Percentiles rank a stretch among this genome's conserved stretches.
phyloP scores from a whole-genome alignment of 1,140 invertebrate genomes.

The Sminthurides bifidus region DNA sequence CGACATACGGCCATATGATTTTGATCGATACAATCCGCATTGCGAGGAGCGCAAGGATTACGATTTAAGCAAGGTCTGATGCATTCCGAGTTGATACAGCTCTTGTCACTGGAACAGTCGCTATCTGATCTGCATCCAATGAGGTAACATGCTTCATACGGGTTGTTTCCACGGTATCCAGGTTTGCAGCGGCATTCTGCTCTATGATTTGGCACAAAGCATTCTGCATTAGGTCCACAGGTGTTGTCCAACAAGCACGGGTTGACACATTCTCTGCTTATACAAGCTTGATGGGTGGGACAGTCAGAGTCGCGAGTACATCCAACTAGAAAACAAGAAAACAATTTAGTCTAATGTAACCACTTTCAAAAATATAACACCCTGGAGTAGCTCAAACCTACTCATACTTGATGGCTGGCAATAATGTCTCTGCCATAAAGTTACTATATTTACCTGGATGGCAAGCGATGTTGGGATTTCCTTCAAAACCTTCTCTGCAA shows the following conservation, averaged over 20 bases:
- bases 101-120: constrained; percentile 70
- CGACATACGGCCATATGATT: constrained; percentile 72
- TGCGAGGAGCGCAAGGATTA: constrained; percentile 57
- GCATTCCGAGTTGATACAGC: constrained; percentile 75
- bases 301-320: constrained; percentile 56
- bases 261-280: constrained; percentile 71
- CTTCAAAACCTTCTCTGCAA: constrained; percentile 66
- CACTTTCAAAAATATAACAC: neutral
- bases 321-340: constrained; percentile 3
- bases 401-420: neutral
- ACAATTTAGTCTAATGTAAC: constrained; percentile 3
- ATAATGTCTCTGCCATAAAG: neutral
- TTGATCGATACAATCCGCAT: constrained; percentile 61
- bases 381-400: neutral
- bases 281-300: constrained; percentile 60
- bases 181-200: constrained; percentile 65
- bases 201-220: constrained; percentile 57
- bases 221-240: constrained; percentile 73
- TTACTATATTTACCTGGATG: neutral
- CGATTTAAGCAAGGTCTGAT: constrained; percentile 64
- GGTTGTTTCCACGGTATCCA: constrained; percentile 63
- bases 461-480: constrained; percentile 54
- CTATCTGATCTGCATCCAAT: constrained; percentile 67
- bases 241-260: constrained; percentile 63
- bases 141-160: constrained; percentile 57